These are phyloP conservation scores for Zelostemma sp. DNA, from an alignment of 1,140 invertebrate species.

Conservation along the genomic window DNA sequence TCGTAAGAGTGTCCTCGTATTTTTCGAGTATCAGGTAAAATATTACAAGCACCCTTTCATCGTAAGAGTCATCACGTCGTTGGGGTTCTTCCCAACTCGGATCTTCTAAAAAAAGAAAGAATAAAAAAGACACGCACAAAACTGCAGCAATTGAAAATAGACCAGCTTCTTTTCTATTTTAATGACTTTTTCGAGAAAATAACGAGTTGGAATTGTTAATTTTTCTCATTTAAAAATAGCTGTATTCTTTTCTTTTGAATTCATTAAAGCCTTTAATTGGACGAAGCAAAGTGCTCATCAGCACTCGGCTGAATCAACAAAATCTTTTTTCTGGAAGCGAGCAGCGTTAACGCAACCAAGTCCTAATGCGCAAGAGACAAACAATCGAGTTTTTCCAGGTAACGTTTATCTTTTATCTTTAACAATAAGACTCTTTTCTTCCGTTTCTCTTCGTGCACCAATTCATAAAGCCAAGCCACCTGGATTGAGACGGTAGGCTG, in stretches of 20 bases:
- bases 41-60: too few species aligned
- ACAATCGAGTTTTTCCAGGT: conserved; percentile 31
- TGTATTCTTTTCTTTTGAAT: conserved; percentile 1
- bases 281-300: conserved; percentile 1
- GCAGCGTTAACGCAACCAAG: conserved; percentile 19
- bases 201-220: neutral
- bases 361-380: conserved; percentile 1
- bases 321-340: conserved; percentile 1
- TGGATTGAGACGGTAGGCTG: conserved; percentile 51
- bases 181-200: neutral
- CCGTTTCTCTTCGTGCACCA: conserved; percentile 59
- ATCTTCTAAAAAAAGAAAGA: too few species aligned
- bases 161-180: too few species aligned
- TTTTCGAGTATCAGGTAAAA: too few species aligned
- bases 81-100: too few species aligned
- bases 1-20: too few species aligned
- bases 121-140: too few species aligned
- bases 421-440: conserved; percentile 42
- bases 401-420: conserved; percentile 35
- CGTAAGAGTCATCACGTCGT: too few species aligned
- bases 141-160: too few species aligned
- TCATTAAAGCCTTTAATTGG: neutral
- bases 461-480: conserved; percentile 63
- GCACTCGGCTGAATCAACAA: conserved; percentile 2
- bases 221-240: neutral